phyloP scores from a whole-genome alignment of 2,888 invertebrate species.

The Drosophila differens region DNA sequence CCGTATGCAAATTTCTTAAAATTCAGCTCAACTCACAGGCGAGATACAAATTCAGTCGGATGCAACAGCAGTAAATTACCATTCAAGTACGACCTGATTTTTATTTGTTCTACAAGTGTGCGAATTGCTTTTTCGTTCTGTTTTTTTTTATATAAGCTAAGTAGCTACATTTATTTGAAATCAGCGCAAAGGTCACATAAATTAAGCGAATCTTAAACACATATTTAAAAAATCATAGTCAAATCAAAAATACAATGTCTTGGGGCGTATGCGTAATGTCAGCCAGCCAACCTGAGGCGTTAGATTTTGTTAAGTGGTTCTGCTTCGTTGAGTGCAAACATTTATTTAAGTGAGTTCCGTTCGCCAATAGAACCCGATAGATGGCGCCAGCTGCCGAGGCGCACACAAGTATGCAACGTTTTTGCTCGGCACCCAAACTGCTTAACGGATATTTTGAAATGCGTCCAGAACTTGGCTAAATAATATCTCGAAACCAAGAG shows the following conservation, averaged over 20 bases:
- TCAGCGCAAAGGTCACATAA: slow-evolving; percentile 62
- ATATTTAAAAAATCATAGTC: slow-evolving; percentile 7
- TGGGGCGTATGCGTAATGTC: slow-evolving; percentile 65
- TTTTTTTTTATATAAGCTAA: slow-evolving; percentile 31
- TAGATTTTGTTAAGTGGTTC: slow-evolving; percentile 25
- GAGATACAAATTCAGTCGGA: slow-evolving; percentile 34
- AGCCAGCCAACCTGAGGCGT: slow-evolving; percentile 16
- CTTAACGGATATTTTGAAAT: slow-evolving; percentile 23
- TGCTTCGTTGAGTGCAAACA: slow-evolving; percentile 17
- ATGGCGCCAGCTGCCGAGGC: slow-evolving; percentile 31
- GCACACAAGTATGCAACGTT: slow-evolving; percentile 55
- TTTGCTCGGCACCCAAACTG: background rate
- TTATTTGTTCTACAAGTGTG: slow-evolving; percentile 48
- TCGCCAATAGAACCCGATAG: slow-evolving; percentile 2
- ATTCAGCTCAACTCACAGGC: slow-evolving; percentile 42
- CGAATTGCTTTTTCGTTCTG: slow-evolving; percentile 29
- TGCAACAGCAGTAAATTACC: slow-evolving; percentile 64
- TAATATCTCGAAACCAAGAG: background rate
- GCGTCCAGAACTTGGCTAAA: background rate
- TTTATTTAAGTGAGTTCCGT: background rate
- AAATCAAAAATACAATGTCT: slow-evolving; percentile 15
- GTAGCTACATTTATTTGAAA: slow-evolving; percentile 45
- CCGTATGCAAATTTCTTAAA: slow-evolving; percentile 69
- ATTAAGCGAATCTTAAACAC: slow-evolving; percentile 51
- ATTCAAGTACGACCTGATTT: slow-evolving; percentile 75